These are phyloP conservation scores for Phoxinus dragarum DNA, from an alignment of 2,797 vertebrate genomes.

Conservation along the genomic window DNA sequence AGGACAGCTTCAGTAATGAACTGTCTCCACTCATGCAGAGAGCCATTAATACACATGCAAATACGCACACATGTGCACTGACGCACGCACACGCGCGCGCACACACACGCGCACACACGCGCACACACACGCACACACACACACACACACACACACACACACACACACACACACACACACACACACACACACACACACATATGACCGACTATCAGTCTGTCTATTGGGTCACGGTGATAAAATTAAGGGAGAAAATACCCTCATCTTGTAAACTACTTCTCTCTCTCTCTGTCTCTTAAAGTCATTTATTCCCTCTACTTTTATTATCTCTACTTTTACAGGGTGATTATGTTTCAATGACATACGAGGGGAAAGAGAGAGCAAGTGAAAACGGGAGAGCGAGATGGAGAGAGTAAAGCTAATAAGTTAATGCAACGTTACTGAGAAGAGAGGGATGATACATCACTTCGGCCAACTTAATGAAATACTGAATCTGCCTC, in stretches of 20 bases:
- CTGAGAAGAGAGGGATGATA: slow-evolving; percentile 57
- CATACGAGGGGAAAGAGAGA: slow-evolving; percentile 43
- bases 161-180: background rate
- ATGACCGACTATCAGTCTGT: background rate
- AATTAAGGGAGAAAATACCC: slow-evolving; percentile 16
- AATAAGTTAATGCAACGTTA: slow-evolving; percentile 65
- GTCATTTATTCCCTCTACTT: slow-evolving; percentile 55
- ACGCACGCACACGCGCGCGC: background rate
- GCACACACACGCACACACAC: slow-evolving; percentile 19
- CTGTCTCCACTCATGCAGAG: slow-evolving; percentile 63
- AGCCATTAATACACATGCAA: slow-evolving; percentile 63
- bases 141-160: slow-evolving; percentile 5
- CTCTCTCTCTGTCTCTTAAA: slow-evolving; percentile 30
- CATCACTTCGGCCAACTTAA: slow-evolving; percentile 59
- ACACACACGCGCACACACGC: too few relatives aligned
- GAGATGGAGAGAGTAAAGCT: slow-evolving; percentile 48
- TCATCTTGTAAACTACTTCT: slow-evolving; percentile 14
- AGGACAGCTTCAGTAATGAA: slow-evolving; percentile 66
- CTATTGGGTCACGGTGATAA: background rate
- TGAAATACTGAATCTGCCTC: slow-evolving; percentile 59
- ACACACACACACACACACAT: slow-evolving; percentile 1
- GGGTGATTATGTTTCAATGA: slow-evolving; percentile 57
- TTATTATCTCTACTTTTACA: slow-evolving; percentile 58
- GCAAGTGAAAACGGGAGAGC: slow-evolving; percentile 29
- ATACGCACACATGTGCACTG: slow-evolving; percentile 15